Evolutionary conservation across 2,888 invertebrate genomes (phyloP).

Genomic region (Thymelicus lineola): DNA sequence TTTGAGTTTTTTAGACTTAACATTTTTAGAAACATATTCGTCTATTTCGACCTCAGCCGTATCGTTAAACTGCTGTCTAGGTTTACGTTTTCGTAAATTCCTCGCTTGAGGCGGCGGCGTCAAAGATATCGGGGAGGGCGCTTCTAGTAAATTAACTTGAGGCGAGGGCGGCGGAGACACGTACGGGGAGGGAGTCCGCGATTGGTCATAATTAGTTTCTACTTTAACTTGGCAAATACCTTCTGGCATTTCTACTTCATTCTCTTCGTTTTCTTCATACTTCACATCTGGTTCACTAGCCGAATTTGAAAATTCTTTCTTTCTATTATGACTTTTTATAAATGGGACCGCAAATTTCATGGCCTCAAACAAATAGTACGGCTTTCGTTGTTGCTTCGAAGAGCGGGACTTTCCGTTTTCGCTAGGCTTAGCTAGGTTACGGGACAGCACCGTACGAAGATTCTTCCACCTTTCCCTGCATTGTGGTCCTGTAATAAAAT

Average conservation of each 20-base stretch:
- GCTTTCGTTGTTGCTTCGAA: not conserved
- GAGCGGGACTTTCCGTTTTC: conserved; percentile 3
- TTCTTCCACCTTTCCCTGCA: conserved; percentile 22
- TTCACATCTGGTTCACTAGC: not conserved
- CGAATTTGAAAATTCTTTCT: not conserved
- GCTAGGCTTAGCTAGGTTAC: conserved; percentile 9
- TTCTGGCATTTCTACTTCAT: conserved; percentile 1
- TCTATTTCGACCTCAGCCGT: not conserved
- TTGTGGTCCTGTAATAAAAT: conserved; percentile 19
- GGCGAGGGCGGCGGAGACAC: conserved; percentile 5
- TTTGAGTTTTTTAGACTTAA: not conserved
- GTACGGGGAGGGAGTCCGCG: not conserved
- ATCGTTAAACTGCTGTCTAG: not conserved
- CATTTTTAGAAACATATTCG: not conserved
- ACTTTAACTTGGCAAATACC: conserved; percentile 4
- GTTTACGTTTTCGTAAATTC: not conserved
- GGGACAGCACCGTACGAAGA: conserved; percentile 17
- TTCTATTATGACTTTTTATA: conserved; percentile 12
- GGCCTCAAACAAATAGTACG: conserved; percentile 19
- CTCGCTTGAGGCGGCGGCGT: not conserved
- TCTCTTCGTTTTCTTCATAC: not conserved
- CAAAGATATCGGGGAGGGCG: not conserved
- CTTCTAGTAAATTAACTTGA: conserved; percentile 4
- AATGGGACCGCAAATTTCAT: conserved; percentile 19
- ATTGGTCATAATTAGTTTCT: not conserved